Evolutionary conservation across 1,140 invertebrate species (phyloP), one percentile per base, ranked within the genome.

Genomic region (Lucilia sericata): DNA sequence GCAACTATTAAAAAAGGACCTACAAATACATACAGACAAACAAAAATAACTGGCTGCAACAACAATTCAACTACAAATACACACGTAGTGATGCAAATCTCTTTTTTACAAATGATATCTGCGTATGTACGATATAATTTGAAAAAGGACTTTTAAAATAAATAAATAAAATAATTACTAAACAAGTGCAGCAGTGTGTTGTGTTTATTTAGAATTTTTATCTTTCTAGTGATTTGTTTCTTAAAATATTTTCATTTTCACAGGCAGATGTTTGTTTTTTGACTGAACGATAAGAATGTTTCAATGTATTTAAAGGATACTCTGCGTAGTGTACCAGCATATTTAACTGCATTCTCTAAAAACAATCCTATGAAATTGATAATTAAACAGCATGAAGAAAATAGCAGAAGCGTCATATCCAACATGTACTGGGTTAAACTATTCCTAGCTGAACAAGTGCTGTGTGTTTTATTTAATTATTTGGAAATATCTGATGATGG

Each of bases 1-100:
- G 65, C 65, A 70, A 70, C 65, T 70, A 70, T 70, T 70, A 70
- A 21, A 70, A 70, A 21, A 70, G 65, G 65, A 70, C 65, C 65
- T 70, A 25, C 65, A 70, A 21, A 70, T 21, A 10, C 7, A 19
- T 12, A 25, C 25, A 3, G 14, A 70, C 65, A 21, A 70, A 70
- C 10, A 70, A 70, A 12, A 55, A 42, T 5, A 30, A 30, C 25
- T 30, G 25, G 1, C 25, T 30, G 25, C 25, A 55, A 55, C 12
- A 55, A 55, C 13, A 55, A 12, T 55, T 55, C 25, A 30, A 30
- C 25, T 42, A 42, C 42, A 42, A 55, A 55, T 17, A 5, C 51
- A 55, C n/a, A 70, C 65, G n/a, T 21, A 10, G 65, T 70, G 19
- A 70, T 70, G 65, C 65, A 70, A 70, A 70, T 70, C 65, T 70